Conservation (phyloP, 2,113 vertebrate species). For the Falcunculus frontatus region DNA sequence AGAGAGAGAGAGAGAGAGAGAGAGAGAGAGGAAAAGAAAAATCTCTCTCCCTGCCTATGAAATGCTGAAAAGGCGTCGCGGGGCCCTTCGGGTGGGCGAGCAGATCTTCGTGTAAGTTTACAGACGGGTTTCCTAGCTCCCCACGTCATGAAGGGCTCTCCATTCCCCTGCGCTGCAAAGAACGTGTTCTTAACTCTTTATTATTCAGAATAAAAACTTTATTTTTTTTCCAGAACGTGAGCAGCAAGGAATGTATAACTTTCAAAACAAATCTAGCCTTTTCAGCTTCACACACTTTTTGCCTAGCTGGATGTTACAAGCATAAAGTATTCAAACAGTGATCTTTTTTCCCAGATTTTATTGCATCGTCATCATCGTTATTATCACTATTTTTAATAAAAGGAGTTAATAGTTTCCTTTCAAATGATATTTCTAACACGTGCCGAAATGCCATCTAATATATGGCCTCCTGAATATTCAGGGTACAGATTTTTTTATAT, state of each 20-base stretch:
- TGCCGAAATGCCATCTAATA: constrained; percentile 73
- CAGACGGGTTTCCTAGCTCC: background rate
- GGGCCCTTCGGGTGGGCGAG: background rate
- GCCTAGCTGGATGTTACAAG: constrained; percentile 74
- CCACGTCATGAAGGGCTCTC: constrained; percentile 10
- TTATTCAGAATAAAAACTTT: constrained; percentile 84
- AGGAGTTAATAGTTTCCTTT: constrained; percentile 73
- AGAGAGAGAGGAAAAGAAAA: background rate
- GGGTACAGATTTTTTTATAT: constrained; percentile 80
- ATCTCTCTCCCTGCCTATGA: background rate
- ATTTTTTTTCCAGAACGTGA: constrained; percentile 84
- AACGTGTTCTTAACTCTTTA: constrained; percentile 65
- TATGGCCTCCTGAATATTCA: constrained; percentile 80
- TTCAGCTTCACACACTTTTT: constrained; percentile 70
- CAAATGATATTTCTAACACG: constrained; percentile 68
- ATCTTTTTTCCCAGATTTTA: constrained; percentile 82
- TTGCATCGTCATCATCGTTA: constrained; percentile 83
- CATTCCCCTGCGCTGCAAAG: constrained; percentile 32
- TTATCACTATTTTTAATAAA: constrained; percentile 58
- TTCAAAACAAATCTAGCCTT: constrained; percentile 79
- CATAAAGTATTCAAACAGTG: constrained; percentile 63
- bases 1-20: fast-evolving
- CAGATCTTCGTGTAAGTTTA: background rate
- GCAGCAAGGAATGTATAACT: constrained; percentile 96
- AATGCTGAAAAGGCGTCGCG: background rate